Conservation (phyloP, 2,113 vertebrate species). For the Corydoras sp. region DNA sequence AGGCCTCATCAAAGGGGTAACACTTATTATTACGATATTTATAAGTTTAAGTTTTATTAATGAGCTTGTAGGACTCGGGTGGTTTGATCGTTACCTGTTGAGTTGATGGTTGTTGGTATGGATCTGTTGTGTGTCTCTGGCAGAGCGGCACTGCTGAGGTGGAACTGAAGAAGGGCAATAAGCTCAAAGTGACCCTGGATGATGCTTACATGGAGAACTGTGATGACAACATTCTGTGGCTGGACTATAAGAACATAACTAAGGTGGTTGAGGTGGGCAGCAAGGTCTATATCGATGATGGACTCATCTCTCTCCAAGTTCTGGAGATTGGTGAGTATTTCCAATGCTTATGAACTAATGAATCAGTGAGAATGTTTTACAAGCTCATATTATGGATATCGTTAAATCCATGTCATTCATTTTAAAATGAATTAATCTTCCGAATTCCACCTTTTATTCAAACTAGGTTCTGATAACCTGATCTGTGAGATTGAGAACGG, state of each 20-base stretch:
- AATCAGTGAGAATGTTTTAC: no score
- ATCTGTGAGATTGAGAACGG: slow-evolving; percentile 88
- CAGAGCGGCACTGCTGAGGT: slow-evolving; percentile 94
- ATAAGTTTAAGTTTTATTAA: no score
- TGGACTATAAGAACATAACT: slow-evolving; percentile 95
- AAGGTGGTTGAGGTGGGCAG: slow-evolving; percentile 85
- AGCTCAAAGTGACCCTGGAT: slow-evolving; percentile 85
- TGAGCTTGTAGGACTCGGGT: no score
- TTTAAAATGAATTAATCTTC: no score
- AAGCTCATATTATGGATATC: no score
- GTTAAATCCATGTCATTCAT: no score
- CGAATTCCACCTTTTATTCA: no score
- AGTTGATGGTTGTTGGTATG: no score
- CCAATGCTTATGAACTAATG: neutral
- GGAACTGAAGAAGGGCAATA: slow-evolving; percentile 83
- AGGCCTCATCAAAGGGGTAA: slow-evolving; percentile 93
- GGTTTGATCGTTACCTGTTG: no score
- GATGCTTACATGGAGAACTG: slow-evolving; percentile 83
- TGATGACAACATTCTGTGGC: slow-evolving; percentile 79
- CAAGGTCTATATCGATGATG: slow-evolving; percentile 94
- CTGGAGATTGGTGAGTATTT: slow-evolving; percentile 77
- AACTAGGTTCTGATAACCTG: slow-evolving; percentile 75
- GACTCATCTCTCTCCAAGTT: slow-evolving; percentile 88
- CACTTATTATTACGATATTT: slow-evolving; percentile 33
- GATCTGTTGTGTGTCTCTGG: neutral